A percentile compares a stretch with the other conserved stretches of the same genome.
These are phyloP conservation scores for Aleiodes sp. DNA, from an alignment of 1,140 invertebrate species.

Conservation along the genomic window DNA sequence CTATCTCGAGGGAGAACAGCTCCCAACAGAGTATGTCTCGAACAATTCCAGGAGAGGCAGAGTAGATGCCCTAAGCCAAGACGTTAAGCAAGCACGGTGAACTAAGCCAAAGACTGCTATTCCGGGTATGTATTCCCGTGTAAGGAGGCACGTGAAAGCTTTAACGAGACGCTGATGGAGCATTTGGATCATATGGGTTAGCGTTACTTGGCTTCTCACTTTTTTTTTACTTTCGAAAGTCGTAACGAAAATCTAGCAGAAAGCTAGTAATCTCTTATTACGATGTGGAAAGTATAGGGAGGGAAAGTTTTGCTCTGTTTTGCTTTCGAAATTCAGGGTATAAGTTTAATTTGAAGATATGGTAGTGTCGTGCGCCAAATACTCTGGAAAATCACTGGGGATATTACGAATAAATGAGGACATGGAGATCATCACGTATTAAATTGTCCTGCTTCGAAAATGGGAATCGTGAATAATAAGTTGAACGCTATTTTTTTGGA, in stretches of 20 bases:
- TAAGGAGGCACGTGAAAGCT: slow-evolving; percentile 18
- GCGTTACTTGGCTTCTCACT: neutral
- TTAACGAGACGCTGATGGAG: slow-evolving; percentile 36
- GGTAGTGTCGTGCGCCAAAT: too few relatives aligned
- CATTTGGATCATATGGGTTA: slow-evolving; percentile 18
- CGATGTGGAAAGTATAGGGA: slow-evolving; percentile 20
- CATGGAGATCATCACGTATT: too few relatives aligned
- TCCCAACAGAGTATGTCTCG: neutral
- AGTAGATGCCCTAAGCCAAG: neutral
- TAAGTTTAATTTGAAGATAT: neutral
- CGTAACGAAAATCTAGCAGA: too few relatives aligned
- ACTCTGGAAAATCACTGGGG: too few relatives aligned
- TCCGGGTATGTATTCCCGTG: neutral
- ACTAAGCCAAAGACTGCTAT: neutral
- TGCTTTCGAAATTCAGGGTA: neutral
- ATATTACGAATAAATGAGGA: too few relatives aligned
- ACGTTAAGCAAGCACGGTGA: slow-evolving; percentile 31
- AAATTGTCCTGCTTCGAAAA: too few relatives aligned
- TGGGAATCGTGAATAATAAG: too few relatives aligned
- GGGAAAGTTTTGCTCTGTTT: too few relatives aligned
- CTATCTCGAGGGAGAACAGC: neutral
- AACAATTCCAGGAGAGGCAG: neutral
- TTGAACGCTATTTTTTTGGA: too few relatives aligned
- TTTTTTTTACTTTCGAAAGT: neutral
- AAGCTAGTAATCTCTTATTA: neutral